Evolutionary conservation across 2,113 vertebrate species (phyloP).

Genomic region (Dasyurus viverrinus): DNA sequence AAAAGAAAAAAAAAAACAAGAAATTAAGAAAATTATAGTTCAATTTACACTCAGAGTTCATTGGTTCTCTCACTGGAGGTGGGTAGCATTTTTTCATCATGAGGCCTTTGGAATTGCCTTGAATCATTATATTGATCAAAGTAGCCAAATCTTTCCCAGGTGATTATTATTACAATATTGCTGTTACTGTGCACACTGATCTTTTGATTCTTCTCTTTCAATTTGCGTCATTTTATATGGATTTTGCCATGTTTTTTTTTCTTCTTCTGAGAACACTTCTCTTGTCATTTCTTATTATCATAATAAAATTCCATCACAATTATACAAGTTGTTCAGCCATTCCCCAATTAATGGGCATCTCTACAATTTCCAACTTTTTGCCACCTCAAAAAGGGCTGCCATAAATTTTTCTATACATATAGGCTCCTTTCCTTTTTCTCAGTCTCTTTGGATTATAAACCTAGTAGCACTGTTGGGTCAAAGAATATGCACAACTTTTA

Average conservation of each 20-base stretch:
- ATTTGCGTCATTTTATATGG: not conserved
- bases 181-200: not conserved
- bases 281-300: not conserved
- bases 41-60: not conserved
- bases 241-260: not conserved
- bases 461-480: not conserved
- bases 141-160: not conserved
- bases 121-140: not conserved
- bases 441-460: not conserved
- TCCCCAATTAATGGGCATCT: not conserved
- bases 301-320: not conserved
- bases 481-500: not conserved
- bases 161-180: not conserved
- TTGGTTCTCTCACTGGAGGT: not conserved
- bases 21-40: not conserved
- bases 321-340: not conserved
- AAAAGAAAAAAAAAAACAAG: not conserved
- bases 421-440: not conserved
- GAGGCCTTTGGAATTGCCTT: not conserved
- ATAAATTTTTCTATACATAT: not conserved
- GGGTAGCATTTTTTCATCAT: not conserved
- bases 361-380: not conserved
- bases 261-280: not conserved
- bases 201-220: not conserved
- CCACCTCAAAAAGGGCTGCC: not conserved